phyloP scores from a whole-genome alignment of 1,140 invertebrate species.

The Leptinotarsa undecemlineata region DNA sequence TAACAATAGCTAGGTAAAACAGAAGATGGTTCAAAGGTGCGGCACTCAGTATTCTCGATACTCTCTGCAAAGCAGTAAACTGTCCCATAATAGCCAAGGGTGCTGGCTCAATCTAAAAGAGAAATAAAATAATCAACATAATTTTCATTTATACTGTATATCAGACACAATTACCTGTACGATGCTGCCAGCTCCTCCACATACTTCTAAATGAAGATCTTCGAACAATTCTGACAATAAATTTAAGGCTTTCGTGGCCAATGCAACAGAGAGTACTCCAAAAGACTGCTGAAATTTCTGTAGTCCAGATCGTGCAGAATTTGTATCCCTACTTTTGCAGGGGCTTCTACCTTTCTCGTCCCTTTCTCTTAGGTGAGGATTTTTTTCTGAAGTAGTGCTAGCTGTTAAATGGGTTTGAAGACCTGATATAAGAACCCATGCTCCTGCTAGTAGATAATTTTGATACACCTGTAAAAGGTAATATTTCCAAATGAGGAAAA shows the following conservation, averaged over 20 bases:
- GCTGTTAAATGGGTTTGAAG: slow-evolving; percentile 73
- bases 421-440: slow-evolving; percentile 84
- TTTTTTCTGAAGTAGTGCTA: slow-evolving; percentile 54
- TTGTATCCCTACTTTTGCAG: slow-evolving; percentile 66
- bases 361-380: slow-evolving; percentile 39
- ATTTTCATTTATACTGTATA: too few species aligned
- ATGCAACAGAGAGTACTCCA: slow-evolving; percentile 78
- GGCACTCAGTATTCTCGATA: slow-evolving; percentile 67
- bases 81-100: slow-evolving; percentile 63
- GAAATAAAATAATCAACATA: background rate
- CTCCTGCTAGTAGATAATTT: slow-evolving; percentile 85
- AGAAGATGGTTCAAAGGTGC: slow-evolving; percentile 77
- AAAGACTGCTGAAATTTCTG: slow-evolving; percentile 72
- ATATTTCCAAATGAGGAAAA: slow-evolving; percentile 22
- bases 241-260: slow-evolving; percentile 74
- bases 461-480: slow-evolving; percentile 71
- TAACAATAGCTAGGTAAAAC: slow-evolving; percentile 84
- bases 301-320: slow-evolving; percentile 52
- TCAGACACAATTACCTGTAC: slow-evolving; percentile 35
- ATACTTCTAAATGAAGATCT: slow-evolving; percentile 66
- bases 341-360: slow-evolving; percentile 69
- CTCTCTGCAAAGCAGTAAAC: slow-evolving; percentile 69
- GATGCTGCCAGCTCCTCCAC: slow-evolving; percentile 43
- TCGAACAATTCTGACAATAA: slow-evolving; percentile 69
- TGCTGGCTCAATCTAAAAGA: slow-evolving; percentile 58